A percentile compares a stretch with the other conserved stretches of the same genome.
These are phyloP conservation scores for Cataglyphis albicans DNA, from an alignment of 2,888 invertebrate genomes.

Conservation along the genomic window DNA sequence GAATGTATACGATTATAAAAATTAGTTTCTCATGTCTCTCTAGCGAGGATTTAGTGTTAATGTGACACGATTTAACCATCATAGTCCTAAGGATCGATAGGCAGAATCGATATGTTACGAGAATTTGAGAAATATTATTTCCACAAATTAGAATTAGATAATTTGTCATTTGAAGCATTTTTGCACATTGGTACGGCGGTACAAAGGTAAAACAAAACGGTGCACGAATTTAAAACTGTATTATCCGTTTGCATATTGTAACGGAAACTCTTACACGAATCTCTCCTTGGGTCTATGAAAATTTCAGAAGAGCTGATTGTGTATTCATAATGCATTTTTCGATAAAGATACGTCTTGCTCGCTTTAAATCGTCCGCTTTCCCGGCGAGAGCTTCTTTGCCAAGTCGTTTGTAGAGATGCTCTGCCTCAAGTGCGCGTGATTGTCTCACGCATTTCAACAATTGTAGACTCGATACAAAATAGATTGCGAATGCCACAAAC, in stretches of 20 bases:
- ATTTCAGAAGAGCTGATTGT: constrained; percentile 5
- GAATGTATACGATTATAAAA: constrained; percentile 49
- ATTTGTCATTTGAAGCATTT: background rate
- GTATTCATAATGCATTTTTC: constrained; percentile 36
- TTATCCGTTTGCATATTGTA: background rate
- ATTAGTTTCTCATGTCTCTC: constrained; percentile 29
- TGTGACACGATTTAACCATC: constrained; percentile 22
- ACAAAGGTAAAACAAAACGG: background rate
- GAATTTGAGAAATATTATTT: constrained; percentile 19
- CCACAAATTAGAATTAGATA: background rate
- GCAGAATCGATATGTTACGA: constrained; percentile 15
- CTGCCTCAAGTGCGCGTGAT: background rate
- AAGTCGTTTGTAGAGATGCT: constrained; percentile 20
- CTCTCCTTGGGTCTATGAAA: constrained; percentile 46
- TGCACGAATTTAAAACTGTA: background rate
- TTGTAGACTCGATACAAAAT: constrained; percentile 13
- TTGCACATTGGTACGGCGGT: constrained; percentile 6
- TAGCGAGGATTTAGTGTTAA: constrained; percentile 31
- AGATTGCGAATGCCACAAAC: constrained; percentile 57
- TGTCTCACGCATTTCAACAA: constrained; percentile 9
- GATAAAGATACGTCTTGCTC: constrained; percentile 61
- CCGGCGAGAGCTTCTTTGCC: constrained; percentile 36
- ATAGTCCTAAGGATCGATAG: constrained; percentile 46
- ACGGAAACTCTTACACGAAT: background rate
- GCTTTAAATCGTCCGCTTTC: constrained; percentile 42